Evolutionary conservation across 2,797 vertebrate species (phyloP), one percentile per base, ranked within the genome.

Genomic region (Aulostomus chinensis): DNA sequence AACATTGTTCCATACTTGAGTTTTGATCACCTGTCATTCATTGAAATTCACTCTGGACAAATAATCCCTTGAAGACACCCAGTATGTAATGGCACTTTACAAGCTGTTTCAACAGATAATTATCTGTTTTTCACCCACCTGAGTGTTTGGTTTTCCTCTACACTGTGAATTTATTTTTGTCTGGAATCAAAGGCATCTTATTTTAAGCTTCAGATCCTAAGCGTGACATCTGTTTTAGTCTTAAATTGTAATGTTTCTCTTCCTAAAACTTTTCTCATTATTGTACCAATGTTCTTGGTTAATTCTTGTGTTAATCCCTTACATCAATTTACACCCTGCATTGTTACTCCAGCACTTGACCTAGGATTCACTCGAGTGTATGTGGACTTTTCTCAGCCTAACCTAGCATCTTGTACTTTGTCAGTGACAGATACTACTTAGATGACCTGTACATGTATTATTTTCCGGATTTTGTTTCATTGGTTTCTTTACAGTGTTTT

Each of bases 151-250:
- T 76, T 73, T 85, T 72, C 58, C 63, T 45, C 68, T 46, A 68
- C 79, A 88, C 86, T 85, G 86, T 88, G 83, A 87, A 83, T 64
- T 78, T 84, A 60, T 65, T 80, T 77, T 71, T 59, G 68, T 80
- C 67, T 70, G 67, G 43, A 70, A 75, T 75, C 38, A 68, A 71
- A 73, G 14, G 38, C 32, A 36, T 71, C 42, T 70, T 74, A 41
- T 76, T 68, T 73, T 80, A 45, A 36, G 28, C 60, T 71, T 56
- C 53, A 50, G 0, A 21, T 68, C 59, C 57, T 7, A 9, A 42
- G 52, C 41, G 39, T 64, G 42, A 58, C 38, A 54, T 78, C 22
- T 35, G 38, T 61, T 70, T 60, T 34, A n/a, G 54, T 62, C 53
- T 61, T 56, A 36, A 62, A 57, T 26, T 41, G 37, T 58, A 58